Percentiles rank a stretch among this genome's conserved stretches.
These are phyloP conservation scores for Poeciliopsis infans DNA, from an alignment of 2,797 vertebrate genomes.

Conservation along the genomic window DNA sequence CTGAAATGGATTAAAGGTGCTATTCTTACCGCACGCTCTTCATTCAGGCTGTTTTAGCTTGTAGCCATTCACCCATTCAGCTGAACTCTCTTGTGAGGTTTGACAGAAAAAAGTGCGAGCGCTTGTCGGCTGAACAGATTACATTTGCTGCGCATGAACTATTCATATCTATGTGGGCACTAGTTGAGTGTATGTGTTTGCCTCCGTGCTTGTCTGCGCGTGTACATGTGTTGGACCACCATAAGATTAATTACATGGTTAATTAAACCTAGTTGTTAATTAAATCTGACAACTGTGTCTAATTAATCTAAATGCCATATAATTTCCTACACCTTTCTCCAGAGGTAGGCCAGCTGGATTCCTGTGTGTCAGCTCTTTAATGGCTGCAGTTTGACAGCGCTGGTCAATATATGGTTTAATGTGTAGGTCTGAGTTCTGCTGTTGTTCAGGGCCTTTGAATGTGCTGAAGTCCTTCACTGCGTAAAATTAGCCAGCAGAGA, in stretches of 20 bases:
- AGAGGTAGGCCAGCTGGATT: slow-evolving; percentile 79
- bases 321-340: slow-evolving; percentile 82
- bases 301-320: slow-evolving; percentile 86
- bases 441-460: slow-evolving; percentile 20
- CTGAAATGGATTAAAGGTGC: slow-evolving; percentile 67
- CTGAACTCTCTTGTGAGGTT: slow-evolving; percentile 74
- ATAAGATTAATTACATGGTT: slow-evolving; percentile 87
- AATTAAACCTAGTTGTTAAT: slow-evolving; percentile 86
- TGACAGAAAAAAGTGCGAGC: slow-evolving; percentile 71
- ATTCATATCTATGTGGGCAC: slow-evolving; percentile 48
- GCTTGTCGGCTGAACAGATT: slow-evolving; percentile 73
- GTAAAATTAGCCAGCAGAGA: slow-evolving; percentile 27
- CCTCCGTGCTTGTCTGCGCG: slow-evolving; percentile 19
- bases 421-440: slow-evolving; percentile 29
- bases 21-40: slow-evolving; percentile 62
- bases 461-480: slow-evolving; percentile 21
- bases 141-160: slow-evolving; percentile 72
- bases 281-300: slow-evolving; percentile 86
- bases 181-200: slow-evolving; percentile 33
- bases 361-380: slow-evolving; percentile 71
- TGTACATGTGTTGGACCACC: slow-evolving; percentile 73
- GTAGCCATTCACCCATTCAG: slow-evolving; percentile 61
- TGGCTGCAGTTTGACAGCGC: slow-evolving; percentile 57
- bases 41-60: slow-evolving; percentile 64
- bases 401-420: slow-evolving; percentile 56